Conservation (phyloP, 2,113 vertebrate species). For the Melanocharis versteri region DNA sequence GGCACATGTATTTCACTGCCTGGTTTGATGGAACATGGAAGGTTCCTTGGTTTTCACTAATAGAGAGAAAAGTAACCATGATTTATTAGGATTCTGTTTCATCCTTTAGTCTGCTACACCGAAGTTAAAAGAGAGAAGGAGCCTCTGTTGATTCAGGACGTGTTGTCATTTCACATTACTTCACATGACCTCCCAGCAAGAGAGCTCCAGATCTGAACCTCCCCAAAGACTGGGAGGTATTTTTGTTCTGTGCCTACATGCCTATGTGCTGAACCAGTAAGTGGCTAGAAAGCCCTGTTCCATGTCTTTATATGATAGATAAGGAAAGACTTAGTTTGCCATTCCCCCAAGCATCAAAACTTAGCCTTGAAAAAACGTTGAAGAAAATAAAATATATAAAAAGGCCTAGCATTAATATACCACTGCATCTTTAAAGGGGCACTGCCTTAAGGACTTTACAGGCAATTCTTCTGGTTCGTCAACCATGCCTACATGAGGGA, state of each 20-base stretch:
- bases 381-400: neutral
- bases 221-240: neutral
- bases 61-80: neutral
- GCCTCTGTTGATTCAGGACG: neutral
- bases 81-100: neutral
- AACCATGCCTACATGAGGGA: neutral
- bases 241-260: neutral
- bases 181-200: neutral
- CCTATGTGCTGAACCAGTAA: neutral
- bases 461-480: slow-evolving; percentile 13
- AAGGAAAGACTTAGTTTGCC: neutral
- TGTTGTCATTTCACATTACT: slow-evolving; percentile 4
- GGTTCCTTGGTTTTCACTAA: neutral
- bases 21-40: neutral
- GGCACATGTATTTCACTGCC: neutral
- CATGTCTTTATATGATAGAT: neutral
- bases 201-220: neutral
- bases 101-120: neutral
- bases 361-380: neutral
- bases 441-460: neutral
- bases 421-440: neutral
- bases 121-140: neutral
- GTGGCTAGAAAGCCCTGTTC: neutral
- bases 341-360: neutral
- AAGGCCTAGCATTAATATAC: neutral